Evolutionary conservation across 2,797 vertebrate species (phyloP).

Genomic region (Rhinella marina): DNA sequence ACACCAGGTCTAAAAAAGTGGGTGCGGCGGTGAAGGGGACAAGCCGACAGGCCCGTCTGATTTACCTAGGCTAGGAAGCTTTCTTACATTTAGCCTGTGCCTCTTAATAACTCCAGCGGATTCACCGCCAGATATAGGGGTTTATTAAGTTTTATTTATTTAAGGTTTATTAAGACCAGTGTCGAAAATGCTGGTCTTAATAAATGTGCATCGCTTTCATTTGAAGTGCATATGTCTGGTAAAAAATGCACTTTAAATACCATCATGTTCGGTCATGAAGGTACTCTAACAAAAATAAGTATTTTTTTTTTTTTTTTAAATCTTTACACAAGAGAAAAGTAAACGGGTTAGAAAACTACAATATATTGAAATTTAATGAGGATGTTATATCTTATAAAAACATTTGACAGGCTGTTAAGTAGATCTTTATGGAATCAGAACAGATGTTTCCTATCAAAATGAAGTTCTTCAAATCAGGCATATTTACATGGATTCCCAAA

Average conservation of each 20-base stretch:
- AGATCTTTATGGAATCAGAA: constrained; percentile 24
- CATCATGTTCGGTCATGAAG: background rate
- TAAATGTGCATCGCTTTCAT: background rate
- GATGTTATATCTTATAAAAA: constrained; percentile 22
- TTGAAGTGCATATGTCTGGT: background rate
- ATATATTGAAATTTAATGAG: constrained; percentile 26
- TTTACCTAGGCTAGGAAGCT: no score
- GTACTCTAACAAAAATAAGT: background rate
- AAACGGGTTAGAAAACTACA: constrained; percentile 6
- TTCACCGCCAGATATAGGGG: no score
- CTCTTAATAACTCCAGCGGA: no score
- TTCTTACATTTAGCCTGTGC: no score
- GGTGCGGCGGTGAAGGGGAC: no score
- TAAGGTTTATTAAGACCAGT: no score
- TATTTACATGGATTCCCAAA: background rate
- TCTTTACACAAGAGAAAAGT: background rate
- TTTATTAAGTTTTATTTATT: no score
- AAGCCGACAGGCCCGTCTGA: no score
- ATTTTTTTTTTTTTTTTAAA: no score
- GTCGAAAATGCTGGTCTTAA: no score
- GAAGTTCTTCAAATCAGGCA: constrained; percentile 19
- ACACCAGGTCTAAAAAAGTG: no score
- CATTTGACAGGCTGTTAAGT: constrained; percentile 25
- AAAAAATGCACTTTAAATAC: background rate
- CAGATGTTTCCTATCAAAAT: constrained; percentile 49